phyloP scores from a whole-genome alignment of 2,113 vertebrate species.

The Gadus macrocephalus region DNA sequence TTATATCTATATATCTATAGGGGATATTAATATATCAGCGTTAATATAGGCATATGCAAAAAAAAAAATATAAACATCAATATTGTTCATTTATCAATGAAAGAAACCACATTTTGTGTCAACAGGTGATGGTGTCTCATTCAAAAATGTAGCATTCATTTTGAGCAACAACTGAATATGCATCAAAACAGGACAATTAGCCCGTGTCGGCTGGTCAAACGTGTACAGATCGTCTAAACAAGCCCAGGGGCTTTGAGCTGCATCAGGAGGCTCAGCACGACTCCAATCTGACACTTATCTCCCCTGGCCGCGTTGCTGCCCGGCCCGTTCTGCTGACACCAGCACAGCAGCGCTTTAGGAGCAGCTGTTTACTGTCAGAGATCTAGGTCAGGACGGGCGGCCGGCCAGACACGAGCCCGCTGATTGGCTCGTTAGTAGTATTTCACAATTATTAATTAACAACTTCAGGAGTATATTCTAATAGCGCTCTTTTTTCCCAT shows the following conservation, averaged over 20 bases:
- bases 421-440: background rate
- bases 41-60: no score
- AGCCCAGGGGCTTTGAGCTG: conserved; percentile 58
- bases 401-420: background rate
- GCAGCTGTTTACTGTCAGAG: conserved; percentile 78
- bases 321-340: conserved; percentile 71
- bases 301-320: conserved; percentile 45
- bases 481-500: no score
- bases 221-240: conserved; percentile 61
- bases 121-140: no score
- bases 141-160: no score
- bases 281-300: conserved; percentile 80
- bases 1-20: no score
- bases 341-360: conserved; percentile 63
- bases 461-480: no score
- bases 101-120: no score
- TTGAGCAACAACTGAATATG: background rate
- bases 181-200: conserved; percentile 17
- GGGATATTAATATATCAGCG: no score
- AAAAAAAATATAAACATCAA: no score
- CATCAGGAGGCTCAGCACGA: conserved; percentile 64
- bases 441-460: background rate
- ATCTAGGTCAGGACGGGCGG: conserved; percentile 73
- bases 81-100: no score
- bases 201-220: conserved; percentile 45